Conservation (phyloP, 2,797 vertebrate genomes). For the Aeoliscus strigatus region DNA sequence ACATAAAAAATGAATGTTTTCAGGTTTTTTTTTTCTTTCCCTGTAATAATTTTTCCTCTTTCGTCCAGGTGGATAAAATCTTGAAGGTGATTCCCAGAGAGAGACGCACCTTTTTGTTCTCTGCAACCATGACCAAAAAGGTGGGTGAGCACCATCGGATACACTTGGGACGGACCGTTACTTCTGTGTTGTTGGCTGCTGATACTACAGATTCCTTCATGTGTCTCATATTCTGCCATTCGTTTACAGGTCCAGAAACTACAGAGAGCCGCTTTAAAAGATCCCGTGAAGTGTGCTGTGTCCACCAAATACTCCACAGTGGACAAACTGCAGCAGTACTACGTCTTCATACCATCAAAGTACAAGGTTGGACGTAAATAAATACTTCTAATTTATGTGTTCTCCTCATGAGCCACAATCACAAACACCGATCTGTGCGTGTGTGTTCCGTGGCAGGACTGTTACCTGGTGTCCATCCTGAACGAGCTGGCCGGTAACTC, state of each 20-base stretch:
- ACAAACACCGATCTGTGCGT: not conserved
- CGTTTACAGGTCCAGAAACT: slow-evolving; percentile 91
- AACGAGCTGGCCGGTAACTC: slow-evolving; percentile 98
- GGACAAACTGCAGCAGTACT: slow-evolving; percentile 95
- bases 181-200: too few species aligned
- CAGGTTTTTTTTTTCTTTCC: not conserved
- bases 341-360: slow-evolving; percentile 94
- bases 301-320: slow-evolving; percentile 96
- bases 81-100: slow-evolving; percentile 95
- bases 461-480: slow-evolving; percentile 93
- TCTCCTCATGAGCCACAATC: too few species aligned
- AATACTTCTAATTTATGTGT: too few species aligned
- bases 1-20: too few species aligned
- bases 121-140: slow-evolving; percentile 99
- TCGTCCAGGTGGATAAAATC: slow-evolving; percentile 91
- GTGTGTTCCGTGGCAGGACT: slow-evolving; percentile 77
- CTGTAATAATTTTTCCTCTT: not conserved
- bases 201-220: too few species aligned
- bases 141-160: too few species aligned
- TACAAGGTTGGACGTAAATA: slow-evolving; percentile 81
- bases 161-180: too few species aligned
- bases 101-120: slow-evolving; percentile 91
- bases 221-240: not conserved
- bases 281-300: slow-evolving; percentile 93
- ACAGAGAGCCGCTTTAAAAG: slow-evolving; percentile 90